Evolutionary conservation across 2,888 invertebrate genomes (phyloP), one percentile per base, ranked within the genome.

Genomic region (Orthonychiurus folsomi): DNA sequence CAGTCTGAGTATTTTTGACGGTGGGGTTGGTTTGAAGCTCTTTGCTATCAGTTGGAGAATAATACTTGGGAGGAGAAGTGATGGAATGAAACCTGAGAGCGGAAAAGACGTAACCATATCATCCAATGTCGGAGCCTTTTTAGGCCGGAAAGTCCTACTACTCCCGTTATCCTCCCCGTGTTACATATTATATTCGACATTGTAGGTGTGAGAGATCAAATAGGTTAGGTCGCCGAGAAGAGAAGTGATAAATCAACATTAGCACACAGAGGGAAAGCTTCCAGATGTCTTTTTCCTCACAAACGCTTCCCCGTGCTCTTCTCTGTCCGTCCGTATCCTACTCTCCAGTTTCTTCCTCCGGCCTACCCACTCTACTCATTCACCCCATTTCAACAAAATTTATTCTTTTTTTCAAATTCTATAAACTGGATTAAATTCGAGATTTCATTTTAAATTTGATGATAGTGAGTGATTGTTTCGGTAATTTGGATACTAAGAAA

Each of bases 191-290:
- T 15, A n/a, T 37, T 28, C 55, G 27, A 28, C 9, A 61, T 28
- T 55, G 59, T 52, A 56, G 63, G 60, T 64, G 64, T 59, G 59
- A 62, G 53, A 64, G 60, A 64, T 64, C 63, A 66, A 63, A 60
- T 57, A 61, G 61, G 63, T 24, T 56, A 53, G 60, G 62, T 50
- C 59, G 63, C 50, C 54, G 57, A 63, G 60, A 60, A 56, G 60
- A 63, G 57, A 61, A 63, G 66, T 66, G 64, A 66, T 66, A 66
- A 66, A 66, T 66, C 66, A 66, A 66, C 66, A 66, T 66, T 66
- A 66, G 63, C 54, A 59, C 61, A 53, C 59, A 56, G 18, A 63
- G 62, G 60, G 62, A 64, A 62, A 60, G 60, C 59, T 55, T 62
- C 66, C 66, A 66, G 64, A 62, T 66, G 66, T 62, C 62, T 62